Conservation (phyloP, 2,797 vertebrate species). For the Poecilia picta region DNA sequence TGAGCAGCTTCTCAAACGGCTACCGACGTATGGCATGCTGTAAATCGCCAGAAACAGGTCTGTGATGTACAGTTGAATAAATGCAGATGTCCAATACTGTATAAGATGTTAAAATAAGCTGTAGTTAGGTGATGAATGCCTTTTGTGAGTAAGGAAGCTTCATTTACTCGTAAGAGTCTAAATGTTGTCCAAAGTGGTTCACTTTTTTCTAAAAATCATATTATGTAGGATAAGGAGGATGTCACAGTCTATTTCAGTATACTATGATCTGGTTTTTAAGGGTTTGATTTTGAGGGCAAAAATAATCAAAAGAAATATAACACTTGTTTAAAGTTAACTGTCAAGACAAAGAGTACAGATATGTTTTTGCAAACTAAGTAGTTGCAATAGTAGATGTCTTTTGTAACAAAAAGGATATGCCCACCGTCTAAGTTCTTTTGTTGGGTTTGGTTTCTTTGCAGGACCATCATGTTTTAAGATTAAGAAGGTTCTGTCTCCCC, state of each 20-base stretch:
- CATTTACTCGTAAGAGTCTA: slow-evolving; percentile 57
- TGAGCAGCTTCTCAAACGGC: slow-evolving; percentile 36
- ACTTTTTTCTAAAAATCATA: slow-evolving; percentile 33
- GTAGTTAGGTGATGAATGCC: slow-evolving; percentile 63
- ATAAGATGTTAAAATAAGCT: slow-evolving; percentile 72
- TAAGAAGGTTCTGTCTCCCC: not conserved
- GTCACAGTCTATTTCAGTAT: slow-evolving; percentile 19
- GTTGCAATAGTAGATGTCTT: slow-evolving; percentile 15
- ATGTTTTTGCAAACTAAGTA: slow-evolving; percentile 14
- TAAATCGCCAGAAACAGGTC: slow-evolving; percentile 49
- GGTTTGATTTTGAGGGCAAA: slow-evolving; percentile 10
- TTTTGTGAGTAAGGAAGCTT: slow-evolving; percentile 45
- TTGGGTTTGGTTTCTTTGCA: slow-evolving; percentile 1
- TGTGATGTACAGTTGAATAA: slow-evolving; percentile 64
- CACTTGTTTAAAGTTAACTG: slow-evolving; percentile 16
- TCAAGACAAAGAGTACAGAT: slow-evolving; percentile 3
- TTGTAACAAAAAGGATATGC: slow-evolving; percentile 11
- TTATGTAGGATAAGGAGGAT: slow-evolving; percentile 21
- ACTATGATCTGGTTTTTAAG: slow-evolving; percentile 16
- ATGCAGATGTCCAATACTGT: slow-evolving; percentile 62
- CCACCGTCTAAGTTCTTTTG: not conserved
- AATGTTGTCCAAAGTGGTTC: slow-evolving; percentile 41
- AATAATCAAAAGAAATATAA: slow-evolving; percentile 5
- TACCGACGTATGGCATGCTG: slow-evolving; percentile 31
- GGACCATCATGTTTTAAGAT: not conserved